A percentile compares a stretch with the other conserved stretches of the same genome.
Evolutionary conservation across 2,888 invertebrate genomes (phyloP).

Genomic region (Rhorus exstirpatorius): DNA sequence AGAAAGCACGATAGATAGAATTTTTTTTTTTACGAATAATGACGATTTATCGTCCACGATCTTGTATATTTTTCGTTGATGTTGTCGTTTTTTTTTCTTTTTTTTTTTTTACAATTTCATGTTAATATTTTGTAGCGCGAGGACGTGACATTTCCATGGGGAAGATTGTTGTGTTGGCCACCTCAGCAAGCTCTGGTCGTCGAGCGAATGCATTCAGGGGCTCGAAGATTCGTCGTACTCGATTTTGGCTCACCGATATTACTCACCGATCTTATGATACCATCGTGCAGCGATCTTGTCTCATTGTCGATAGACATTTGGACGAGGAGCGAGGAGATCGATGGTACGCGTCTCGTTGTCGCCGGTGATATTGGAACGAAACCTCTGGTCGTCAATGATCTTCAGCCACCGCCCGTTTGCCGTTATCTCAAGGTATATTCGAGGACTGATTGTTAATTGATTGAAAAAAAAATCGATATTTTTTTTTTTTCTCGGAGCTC

Average conservation of each 20-base stretch:
- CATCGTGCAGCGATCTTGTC: conserved; percentile 93
- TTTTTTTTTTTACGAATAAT: conserved; percentile 1
- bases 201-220: conserved; percentile 97
- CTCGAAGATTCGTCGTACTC: conserved; percentile 95
- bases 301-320: conserved; percentile 96
- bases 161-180: conserved; percentile 92
- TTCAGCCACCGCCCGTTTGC: conserved; percentile 96
- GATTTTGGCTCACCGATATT: conserved; percentile 96
- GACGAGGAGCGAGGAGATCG: conserved; percentile 94
- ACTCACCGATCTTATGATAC: conserved; percentile 94
- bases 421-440: conserved; percentile 93
- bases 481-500: conserved; percentile 1
- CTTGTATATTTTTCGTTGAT: conserved; percentile 6
- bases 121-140: conserved; percentile 78
- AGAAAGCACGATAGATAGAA: conserved; percentile 55
- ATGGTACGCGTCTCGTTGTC: conserved; percentile 94
- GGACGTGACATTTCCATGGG: conserved; percentile 89
- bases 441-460: conserved; percentile 2
- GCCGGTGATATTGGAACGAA: conserved; percentile 95
- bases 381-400: conserved; percentile 94
- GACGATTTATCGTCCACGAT: conserved; percentile 14
- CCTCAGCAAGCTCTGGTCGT: conserved; percentile 95
- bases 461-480: conserved; percentile 56
- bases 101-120: conserved; percentile 36
- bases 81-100: conserved; percentile 27